phyloP scores from a whole-genome alignment of 1,140 invertebrate species.

The Drosophila suzukii region DNA sequence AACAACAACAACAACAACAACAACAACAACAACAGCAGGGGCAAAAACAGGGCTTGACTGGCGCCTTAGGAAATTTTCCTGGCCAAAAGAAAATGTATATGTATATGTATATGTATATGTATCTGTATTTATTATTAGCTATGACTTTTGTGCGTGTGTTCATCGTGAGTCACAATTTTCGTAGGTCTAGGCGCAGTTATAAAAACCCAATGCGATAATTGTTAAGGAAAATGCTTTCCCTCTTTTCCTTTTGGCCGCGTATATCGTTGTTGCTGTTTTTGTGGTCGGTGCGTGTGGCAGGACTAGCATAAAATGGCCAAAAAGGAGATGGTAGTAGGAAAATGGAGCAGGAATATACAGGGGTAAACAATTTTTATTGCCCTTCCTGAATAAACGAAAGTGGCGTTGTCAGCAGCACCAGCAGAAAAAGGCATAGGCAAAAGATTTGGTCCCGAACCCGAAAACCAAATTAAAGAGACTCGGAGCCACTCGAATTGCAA shows the following conservation, averaged over 20 bases:
- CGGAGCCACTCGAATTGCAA: slow-evolving; percentile 12
- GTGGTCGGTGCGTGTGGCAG: slow-evolving; percentile 50
- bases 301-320: slow-evolving; percentile 58
- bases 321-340: slow-evolving; percentile 7
- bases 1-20: slow-evolving; percentile 23
- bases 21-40: slow-evolving; percentile 8
- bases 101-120: slow-evolving; percentile 17
- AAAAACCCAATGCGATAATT: slow-evolving; percentile 68
- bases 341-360: slow-evolving; percentile 10
- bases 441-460: slow-evolving; percentile 9
- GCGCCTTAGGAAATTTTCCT: slow-evolving; percentile 38
- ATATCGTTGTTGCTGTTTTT: slow-evolving; percentile 7
- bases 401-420: slow-evolving; percentile 70
- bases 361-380: slow-evolving; percentile 64
- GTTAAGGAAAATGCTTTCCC: slow-evolving; percentile 40
- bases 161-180: slow-evolving; percentile 28
- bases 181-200: slow-evolving; percentile 18
- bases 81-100: slow-evolving; percentile 19
- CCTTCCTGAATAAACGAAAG: slow-evolving; percentile 53
- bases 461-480: slow-evolving; percentile 38
- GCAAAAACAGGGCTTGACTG: neutral
- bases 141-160: slow-evolving; percentile 50
- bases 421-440: slow-evolving; percentile 13
- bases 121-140: slow-evolving; percentile 57
- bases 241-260: neutral